Evolutionary conservation across 2,888 invertebrate genomes (phyloP), one percentile per base, ranked within the genome.

Genomic region (Neoascia interrupta): DNA sequence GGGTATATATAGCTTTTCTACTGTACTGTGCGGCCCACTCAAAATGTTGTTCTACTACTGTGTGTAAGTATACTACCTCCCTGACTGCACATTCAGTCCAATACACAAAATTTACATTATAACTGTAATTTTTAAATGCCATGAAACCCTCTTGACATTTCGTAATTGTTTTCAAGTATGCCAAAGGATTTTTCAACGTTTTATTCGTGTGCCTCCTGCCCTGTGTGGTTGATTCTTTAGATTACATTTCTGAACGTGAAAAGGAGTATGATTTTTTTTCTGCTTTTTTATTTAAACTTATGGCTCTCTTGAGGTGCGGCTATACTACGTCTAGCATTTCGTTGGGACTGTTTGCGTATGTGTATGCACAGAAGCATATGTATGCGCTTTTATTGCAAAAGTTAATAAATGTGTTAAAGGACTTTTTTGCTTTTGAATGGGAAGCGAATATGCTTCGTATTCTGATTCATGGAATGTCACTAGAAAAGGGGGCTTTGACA

Each of bases 101-200:
- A 79, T 79, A 73, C 73, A 79, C 79, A 79, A 73, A 79, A 73
- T 79, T 79, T 79, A 79, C 79, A 73, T 73, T 72, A 72, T 73
- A 79, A 79, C 74, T 80, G 80, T 80, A 80, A 73, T 80, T 80
- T n/a, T 80, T 74, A 80, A 80, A 80, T 74, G 53, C 80, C 63
- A 74, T 68, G 74, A 80, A 80, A 80, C 80, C 72, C 70, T 76
- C 82, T 82, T 79, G 81, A 82, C 82, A 73, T 81, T 81, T 82
- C 79, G 81, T 79, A 79, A 82, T 82, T 82, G 82, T 81, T 82
- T 81, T 82, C 74, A 79, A 82, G 82, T 81, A 82, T 66, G 66
- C 74, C 66, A 82, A 81, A 74, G 74, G 73, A 69, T 63, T 74
- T 69, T 61, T 11, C 18, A 16, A n/a, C 18, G 16, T 5, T 43